phyloP scores from a whole-genome alignment of 1,140 invertebrate genomes.

The Tetramorium parvispinum region DNA sequence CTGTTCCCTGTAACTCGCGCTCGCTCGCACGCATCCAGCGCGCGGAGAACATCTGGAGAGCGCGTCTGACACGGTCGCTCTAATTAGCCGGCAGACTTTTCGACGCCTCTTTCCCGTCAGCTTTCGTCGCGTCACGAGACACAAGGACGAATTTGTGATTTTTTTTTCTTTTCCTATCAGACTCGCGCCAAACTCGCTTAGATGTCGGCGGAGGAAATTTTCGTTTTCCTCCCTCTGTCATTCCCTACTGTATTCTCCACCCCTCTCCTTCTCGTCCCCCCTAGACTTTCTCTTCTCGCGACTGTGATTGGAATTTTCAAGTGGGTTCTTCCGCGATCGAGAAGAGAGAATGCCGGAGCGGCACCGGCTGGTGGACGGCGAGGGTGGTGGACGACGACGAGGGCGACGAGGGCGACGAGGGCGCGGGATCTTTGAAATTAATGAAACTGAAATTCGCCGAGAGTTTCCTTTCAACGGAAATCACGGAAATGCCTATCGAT shows the following conservation, averaged over 20 bases:
- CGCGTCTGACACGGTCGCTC: background rate
- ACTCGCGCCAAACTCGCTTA: constrained; percentile 63
- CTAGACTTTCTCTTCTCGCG: constrained; percentile 20
- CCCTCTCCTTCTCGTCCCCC: too few species aligned
- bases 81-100: constrained; percentile 34
- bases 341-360: constrained; percentile 43
- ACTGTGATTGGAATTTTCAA: constrained; percentile 73
- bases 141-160: background rate
- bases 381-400: background rate
- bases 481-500: constrained; percentile 73
- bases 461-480: constrained; percentile 74
- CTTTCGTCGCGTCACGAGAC: background rate
- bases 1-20: background rate
- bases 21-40: background rate
- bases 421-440: constrained; percentile 71
- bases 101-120: background rate
- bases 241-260: background rate
- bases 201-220: constrained; percentile 65
- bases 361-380: constrained; percentile 18
- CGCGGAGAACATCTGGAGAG: background rate
- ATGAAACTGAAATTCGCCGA: constrained; percentile 75
- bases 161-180: background rate
- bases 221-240: constrained; percentile 33
- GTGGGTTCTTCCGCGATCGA: constrained; percentile 50
- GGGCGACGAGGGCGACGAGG: background rate